phyloP scores from a whole-genome alignment of 2,797 vertebrate genomes.

The Chloroceryle inda region DNA sequence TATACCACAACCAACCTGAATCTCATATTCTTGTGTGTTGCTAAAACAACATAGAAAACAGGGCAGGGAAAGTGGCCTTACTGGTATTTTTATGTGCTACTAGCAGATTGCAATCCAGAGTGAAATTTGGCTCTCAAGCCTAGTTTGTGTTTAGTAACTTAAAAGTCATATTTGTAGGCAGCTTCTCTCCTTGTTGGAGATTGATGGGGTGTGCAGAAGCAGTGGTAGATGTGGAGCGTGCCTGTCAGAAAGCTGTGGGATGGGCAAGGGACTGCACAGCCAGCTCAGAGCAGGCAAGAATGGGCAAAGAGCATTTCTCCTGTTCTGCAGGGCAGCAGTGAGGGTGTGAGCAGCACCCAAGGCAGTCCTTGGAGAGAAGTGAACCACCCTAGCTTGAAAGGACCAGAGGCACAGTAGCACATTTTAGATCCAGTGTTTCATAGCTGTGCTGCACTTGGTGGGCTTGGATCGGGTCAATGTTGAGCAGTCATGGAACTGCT shows the following conservation, averaged over 20 bases:
- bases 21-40: background rate
- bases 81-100: background rate
- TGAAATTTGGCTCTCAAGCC: background rate
- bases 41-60: background rate
- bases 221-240: background rate
- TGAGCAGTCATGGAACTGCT: background rate
- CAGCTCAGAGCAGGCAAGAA: accelerated
- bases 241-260: background rate
- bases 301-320: background rate
- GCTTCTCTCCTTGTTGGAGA: background rate
- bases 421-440: background rate
- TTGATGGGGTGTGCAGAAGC: background rate
- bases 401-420: background rate
- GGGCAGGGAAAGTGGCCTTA: background rate
- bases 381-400: background rate
- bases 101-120: slow-evolving; percentile 8
- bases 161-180: background rate
- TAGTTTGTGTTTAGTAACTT: background rate
- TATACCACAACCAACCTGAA: background rate
- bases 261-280: background rate
- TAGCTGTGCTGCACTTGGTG: background rate
- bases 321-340: background rate
- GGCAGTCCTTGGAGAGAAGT: background rate
- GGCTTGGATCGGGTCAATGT: background rate
- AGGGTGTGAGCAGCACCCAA: background rate